These are phyloP conservation scores for Steatocranus sp. DNA, from an alignment of 2,797 vertebrate species.

Conservation along the genomic window DNA sequence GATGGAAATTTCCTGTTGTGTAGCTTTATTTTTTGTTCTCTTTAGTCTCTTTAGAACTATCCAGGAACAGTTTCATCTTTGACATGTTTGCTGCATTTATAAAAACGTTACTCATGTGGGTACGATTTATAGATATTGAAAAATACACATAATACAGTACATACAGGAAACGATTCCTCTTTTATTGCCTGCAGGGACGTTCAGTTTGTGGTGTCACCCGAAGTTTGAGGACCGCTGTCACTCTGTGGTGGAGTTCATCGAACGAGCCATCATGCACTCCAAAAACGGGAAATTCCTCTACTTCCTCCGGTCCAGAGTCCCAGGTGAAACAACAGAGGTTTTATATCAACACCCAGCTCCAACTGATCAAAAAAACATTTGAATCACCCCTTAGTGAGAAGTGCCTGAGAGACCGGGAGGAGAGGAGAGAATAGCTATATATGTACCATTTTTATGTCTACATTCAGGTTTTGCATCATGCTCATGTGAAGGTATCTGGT, in stretches of 20 bases:
- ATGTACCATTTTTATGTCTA: neutral
- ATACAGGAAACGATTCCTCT: neutral
- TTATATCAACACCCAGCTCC: neutral
- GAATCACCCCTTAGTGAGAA: slow-evolving; percentile 10
- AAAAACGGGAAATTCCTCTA: slow-evolving; percentile 98
- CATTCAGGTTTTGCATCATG: neutral
- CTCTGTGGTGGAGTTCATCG: slow-evolving; percentile 97
- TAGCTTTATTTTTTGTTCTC: neutral
- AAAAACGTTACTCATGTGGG: neutral
- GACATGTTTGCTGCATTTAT: neutral
- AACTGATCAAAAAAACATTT: slow-evolving; percentile 22
- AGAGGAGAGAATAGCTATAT: neutral
- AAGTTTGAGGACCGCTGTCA: slow-evolving; percentile 95
- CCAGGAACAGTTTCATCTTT: neutral
- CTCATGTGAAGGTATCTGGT: neutral
- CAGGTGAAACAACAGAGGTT: slow-evolving; percentile 75
- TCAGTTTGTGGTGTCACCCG: slow-evolving; percentile 72
- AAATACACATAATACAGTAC: neutral
- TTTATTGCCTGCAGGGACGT: slow-evolving; percentile 46
- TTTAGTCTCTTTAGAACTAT: neutral
- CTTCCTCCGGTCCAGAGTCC: slow-evolving; percentile 93
- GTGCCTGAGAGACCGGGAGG: neutral
- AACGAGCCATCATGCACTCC: slow-evolving; percentile 96
- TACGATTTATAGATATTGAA: neutral
- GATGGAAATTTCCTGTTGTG: neutral